Base-by-base conservation (phyloP, 2,888 invertebrate species). In the Drosophila koepferae region DNA sequence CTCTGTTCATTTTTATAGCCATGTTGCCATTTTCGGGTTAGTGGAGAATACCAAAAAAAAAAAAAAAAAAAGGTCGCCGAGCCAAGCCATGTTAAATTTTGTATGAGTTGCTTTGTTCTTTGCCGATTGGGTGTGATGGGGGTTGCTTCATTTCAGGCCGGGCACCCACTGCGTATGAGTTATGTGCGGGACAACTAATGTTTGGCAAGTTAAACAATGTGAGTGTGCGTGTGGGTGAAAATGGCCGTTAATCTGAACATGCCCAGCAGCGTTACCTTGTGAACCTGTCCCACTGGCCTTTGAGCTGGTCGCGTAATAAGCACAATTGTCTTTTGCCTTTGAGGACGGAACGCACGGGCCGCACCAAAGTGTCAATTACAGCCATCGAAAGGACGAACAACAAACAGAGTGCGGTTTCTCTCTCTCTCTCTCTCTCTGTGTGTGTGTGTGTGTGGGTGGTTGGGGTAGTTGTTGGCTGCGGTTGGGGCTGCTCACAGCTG, bases 51-150 rank as follows among this genome's bases (percentile, higher is more conserved):
- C n/a, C n/a, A n/a, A n/a, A n/a, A n/a, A n/a, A n/a, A 3, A 23
- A 61, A 66, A 69, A 75, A 85, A 88, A 43, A 43, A 44, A 85
- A 85, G 80, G 82, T 86, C 82, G 72, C 58, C 61, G 66, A 68
- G n/a, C n/a, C 63, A 88, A 86, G 82, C 80, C 77, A 51, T 16
- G 72, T 82, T 80, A 68, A 89, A 89, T 86, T 86, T 89, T 80
- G 74, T 77, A 55, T 51, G 87, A 65, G 40, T 71, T 72, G 40
- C 69, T 79, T 76, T 65, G 59, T 63, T 69, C 74, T 60, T 68
- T 53, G 56, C 23, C 16, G 74, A 61, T 54, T 54, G 41, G 36
- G 49, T 36, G 49, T 40, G 14, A 53, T 38, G 12, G 38, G 59
- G 43, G 44, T 28, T n/a, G 56, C 46, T 51, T 49, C 58, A 67